Evolutionary conservation across 2,113 vertebrate species (phyloP).

Genomic region (Corapipo altera): DNA sequence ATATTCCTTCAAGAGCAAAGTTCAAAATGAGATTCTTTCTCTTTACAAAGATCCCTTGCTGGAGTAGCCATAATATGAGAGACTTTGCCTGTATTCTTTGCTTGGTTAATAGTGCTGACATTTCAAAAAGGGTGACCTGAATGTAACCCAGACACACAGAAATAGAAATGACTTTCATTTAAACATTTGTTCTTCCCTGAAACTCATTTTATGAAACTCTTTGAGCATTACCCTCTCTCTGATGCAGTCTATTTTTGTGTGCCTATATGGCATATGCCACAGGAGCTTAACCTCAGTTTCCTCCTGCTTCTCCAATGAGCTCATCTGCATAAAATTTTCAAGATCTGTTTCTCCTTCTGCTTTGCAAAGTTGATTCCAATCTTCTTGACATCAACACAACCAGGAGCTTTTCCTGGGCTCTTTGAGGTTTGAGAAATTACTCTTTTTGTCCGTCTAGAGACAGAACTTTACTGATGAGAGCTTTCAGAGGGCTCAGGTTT

Average conservation of each 20-base stretch:
- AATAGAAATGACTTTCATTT: background rate
- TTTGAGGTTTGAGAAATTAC: background rate
- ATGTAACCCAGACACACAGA: background rate
- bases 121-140: background rate
- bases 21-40: background rate
- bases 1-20: background rate
- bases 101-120: background rate
- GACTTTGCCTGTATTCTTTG: background rate
- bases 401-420: background rate
- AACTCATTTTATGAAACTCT: background rate
- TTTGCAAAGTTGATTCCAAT: background rate
- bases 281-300: conserved; percentile 18
- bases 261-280: background rate
- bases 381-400: background rate
- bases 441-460: background rate
- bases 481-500: background rate
- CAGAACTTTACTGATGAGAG: background rate
- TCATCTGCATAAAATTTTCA: background rate
- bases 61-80: background rate
- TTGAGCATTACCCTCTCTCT: background rate
- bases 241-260: background rate
- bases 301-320: background rate
- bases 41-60: background rate
- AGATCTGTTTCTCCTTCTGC: conserved; percentile 21
- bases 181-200: background rate